These are phyloP conservation scores for Chaunax sp. DNA, from an alignment of 2,797 vertebrate species.

Conservation along the genomic window DNA sequence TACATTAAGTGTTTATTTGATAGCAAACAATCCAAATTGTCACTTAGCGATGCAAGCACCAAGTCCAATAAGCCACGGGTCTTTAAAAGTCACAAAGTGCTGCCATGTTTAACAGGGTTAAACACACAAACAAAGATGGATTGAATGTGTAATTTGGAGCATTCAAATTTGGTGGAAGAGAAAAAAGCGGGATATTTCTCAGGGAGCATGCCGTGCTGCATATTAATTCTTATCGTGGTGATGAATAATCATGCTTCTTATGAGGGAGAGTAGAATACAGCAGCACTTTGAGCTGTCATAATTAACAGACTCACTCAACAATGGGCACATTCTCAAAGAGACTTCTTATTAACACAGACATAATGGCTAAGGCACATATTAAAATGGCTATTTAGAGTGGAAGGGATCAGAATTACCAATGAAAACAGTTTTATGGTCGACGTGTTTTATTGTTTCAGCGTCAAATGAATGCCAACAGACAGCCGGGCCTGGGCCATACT, in stretches of 20 bases:
- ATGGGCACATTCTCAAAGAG: slow-evolving; percentile 79
- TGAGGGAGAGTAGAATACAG: slow-evolving; percentile 76
- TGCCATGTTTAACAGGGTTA: slow-evolving; percentile 80
- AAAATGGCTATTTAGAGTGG: slow-evolving; percentile 76
- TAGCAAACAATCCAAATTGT: slow-evolving; percentile 72
- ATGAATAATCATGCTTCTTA: slow-evolving; percentile 82
- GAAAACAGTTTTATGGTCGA: slow-evolving; percentile 71
- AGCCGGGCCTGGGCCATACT: slow-evolving; percentile 46
- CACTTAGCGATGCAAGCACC: slow-evolving; percentile 66
- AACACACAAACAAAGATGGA: slow-evolving; percentile 83
- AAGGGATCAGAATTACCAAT: slow-evolving; percentile 73
- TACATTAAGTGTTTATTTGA: slow-evolving; percentile 78
- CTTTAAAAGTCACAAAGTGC: slow-evolving; percentile 78
- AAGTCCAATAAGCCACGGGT: slow-evolving; percentile 70
- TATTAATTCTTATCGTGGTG: slow-evolving; percentile 83
- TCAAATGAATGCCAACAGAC: slow-evolving; percentile 59
- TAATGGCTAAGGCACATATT: slow-evolving; percentile 74
- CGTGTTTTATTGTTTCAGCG: slow-evolving; percentile 67
- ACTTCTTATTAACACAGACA: slow-evolving; percentile 77
- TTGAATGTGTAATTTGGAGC: slow-evolving; percentile 84
- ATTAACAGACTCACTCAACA: slow-evolving; percentile 82
- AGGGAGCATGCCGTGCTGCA: slow-evolving; percentile 71
- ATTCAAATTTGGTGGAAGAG: slow-evolving; percentile 72
- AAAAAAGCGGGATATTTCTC: slow-evolving; percentile 69
- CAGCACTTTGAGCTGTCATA: slow-evolving; percentile 78